Base-by-base conservation (phyloP, 2,888 invertebrate genomes). In the Papilio protenor region DNA sequence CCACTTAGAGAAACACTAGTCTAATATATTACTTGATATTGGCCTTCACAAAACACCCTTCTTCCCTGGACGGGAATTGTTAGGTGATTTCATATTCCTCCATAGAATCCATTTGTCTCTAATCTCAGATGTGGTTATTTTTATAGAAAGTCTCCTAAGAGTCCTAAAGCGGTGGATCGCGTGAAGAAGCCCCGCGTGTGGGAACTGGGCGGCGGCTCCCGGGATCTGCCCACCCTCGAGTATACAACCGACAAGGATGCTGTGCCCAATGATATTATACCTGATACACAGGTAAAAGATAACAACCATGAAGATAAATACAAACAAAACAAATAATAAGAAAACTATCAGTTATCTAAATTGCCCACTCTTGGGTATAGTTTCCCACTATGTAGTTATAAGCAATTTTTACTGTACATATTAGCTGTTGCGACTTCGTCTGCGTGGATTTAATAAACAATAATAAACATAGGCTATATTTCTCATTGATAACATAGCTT, bases 121-220 rank as follows among this genome's bases (percentile, higher is more conserved):
- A 49, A n/a, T 10, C 11, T 10, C 3, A 55, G 0, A 55, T 5
- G 4, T 45, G 47, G 2, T 70, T 18, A 11, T 21, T 64, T 6
- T 8, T 33, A 0, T 47, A 85, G 85, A 8, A 93, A 94, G 81
- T 94, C 95, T 78, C 95, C 95, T 0, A 96, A 95, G 82, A 92
- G 92, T 79, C 91, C 92, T n/a, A 82, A 87, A 79, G 86, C 88
- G 69, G 95, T 96, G 66, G 97, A 97, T 88, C 96, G 96, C 27
- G 98, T 98, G 0, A 99, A 99, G 87, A 97, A 98, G 87, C 98
- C 98, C 0, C 96, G 98, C 76, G 96, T 97, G 76, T 99, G 99
- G 99, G 98, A 98, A 83, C 93, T 98, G 75, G 97, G 97, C 64
- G 98, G 98, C 47, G 96, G 96, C 74, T 91, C 95, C 16, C 97